phyloP scores from a whole-genome alignment of 2,888 invertebrate genomes.

The Clunio marinus region DNA sequence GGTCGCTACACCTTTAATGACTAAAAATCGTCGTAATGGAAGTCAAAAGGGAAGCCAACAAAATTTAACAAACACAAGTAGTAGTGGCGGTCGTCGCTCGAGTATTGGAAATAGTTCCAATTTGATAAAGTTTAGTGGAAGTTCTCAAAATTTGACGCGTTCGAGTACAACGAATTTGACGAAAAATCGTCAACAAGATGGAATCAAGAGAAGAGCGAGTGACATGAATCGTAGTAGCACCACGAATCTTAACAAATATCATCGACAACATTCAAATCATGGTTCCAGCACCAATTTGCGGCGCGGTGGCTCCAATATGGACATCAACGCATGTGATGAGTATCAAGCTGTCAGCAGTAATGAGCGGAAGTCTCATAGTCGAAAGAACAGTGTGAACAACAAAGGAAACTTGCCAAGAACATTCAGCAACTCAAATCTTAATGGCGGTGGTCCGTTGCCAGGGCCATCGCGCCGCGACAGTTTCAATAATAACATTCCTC shows the following conservation, averaged over 20 bases:
- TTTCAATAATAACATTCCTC: slow-evolving; percentile 42
- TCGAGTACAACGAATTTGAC: slow-evolving; percentile 48
- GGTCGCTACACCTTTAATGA: slow-evolving; percentile 3
- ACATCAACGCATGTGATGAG: slow-evolving; percentile 12
- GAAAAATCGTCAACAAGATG: slow-evolving; percentile 50
- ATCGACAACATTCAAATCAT: slow-evolving; percentile 47
- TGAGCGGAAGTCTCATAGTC: slow-evolving; percentile 37
- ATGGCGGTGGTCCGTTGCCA: slow-evolving; percentile 42
- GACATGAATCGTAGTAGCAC: slow-evolving; percentile 40
- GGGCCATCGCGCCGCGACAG: slow-evolving; percentile 46
- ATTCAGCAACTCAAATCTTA: slow-evolving; percentile 42
- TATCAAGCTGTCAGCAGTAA: slow-evolving; percentile 39
- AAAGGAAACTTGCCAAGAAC: slow-evolving; percentile 41
- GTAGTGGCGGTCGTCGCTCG: slow-evolving; percentile 16
- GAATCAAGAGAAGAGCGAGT: slow-evolving; percentile 45
- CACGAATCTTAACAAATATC: slow-evolving; percentile 43
- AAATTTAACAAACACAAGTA: background rate
- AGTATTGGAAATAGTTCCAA: slow-evolving; percentile 34
- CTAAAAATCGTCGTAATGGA: background rate
- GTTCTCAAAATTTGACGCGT: slow-evolving; percentile 50
- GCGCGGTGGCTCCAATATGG: slow-evolving; percentile 29
- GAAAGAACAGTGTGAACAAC: slow-evolving; percentile 27
- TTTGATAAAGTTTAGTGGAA: slow-evolving; percentile 48
- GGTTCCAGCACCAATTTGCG: slow-evolving; percentile 43
- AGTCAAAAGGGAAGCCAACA: slow-evolving; percentile 23